These are phyloP conservation scores for Ephialtes manifestator DNA, from an alignment of 2,888 invertebrate genomes.

Conservation along the genomic window DNA sequence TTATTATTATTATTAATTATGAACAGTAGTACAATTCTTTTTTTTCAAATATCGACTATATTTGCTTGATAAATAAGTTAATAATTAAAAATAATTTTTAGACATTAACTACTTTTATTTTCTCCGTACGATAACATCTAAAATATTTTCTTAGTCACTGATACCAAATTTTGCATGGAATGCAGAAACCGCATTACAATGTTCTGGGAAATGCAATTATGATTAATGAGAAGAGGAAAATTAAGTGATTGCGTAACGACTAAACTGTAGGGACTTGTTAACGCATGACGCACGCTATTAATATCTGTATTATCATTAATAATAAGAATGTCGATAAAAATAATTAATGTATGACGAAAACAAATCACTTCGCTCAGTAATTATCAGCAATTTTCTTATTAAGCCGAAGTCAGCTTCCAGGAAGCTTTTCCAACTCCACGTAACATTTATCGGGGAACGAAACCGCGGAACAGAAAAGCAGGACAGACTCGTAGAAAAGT, in stretches of 20 bases:
- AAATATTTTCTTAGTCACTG: too few species aligned
- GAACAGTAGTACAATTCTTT: too few species aligned
- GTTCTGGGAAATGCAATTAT: not conserved
- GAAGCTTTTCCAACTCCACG: slow-evolving; percentile 2
- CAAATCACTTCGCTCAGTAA: not conserved
- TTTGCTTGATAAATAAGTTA: too few species aligned
- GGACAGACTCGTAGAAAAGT: slow-evolving; percentile 61
- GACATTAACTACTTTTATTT: too few species aligned
- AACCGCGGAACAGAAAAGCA: too few species aligned
- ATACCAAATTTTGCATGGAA: not conserved
- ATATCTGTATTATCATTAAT: not conserved
- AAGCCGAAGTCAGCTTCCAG: not conserved
- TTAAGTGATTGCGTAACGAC: not conserved
- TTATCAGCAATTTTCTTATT: slow-evolving; percentile 10
- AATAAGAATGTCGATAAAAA: not conserved
- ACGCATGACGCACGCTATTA: not conserved
- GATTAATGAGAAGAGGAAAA: not conserved
- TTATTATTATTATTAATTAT: too few species aligned
- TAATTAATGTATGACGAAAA: not conserved
- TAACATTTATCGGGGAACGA: not conserved
- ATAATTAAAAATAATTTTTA: too few species aligned
- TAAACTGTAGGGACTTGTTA: not conserved
- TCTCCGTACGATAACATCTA: too few species aligned
- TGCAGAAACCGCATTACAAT: not conserved
- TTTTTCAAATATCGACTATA: too few species aligned